A percentile compares a stretch with the other conserved stretches of the same genome.
phyloP scores from a whole-genome alignment of 1,140 invertebrate species.

The Psix sp. region DNA sequence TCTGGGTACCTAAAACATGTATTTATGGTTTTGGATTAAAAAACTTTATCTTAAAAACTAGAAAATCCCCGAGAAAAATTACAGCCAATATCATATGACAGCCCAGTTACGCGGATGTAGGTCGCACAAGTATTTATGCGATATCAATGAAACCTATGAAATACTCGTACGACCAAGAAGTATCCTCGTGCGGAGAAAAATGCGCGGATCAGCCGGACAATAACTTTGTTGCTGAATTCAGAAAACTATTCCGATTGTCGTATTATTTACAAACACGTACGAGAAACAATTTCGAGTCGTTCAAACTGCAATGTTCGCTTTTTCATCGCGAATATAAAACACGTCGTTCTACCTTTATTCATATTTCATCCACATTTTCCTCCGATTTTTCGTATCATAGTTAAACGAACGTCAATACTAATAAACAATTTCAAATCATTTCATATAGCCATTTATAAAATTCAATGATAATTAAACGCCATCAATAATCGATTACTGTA shows the following conservation, averaged over 20 bases:
- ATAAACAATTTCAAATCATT: too few relatives aligned
- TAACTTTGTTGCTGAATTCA: slow-evolving; percentile 30
- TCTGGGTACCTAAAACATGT: too few relatives aligned
- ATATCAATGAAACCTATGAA: slow-evolving; percentile 45
- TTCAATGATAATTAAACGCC: too few relatives aligned
- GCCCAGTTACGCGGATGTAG: slow-evolving; percentile 16
- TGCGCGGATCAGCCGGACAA: slow-evolving; percentile 29
- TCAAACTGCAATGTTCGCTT: slow-evolving; percentile 3
- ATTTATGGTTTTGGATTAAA: too few relatives aligned
- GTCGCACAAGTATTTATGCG: slow-evolving; percentile 36
- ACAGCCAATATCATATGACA: slow-evolving; percentile 19
- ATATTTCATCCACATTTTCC: not conserved
- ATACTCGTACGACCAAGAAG: slow-evolving; percentile 31
- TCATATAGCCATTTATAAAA: too few relatives aligned
- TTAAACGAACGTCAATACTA: too few relatives aligned
- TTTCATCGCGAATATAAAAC: not conserved
- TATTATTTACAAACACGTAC: slow-evolving; percentile 29
- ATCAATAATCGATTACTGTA: too few relatives aligned
- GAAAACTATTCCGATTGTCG: slow-evolving; percentile 15
- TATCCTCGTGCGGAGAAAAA: slow-evolving; percentile 21
- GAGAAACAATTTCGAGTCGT: slow-evolving; percentile 16
- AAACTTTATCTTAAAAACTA: too few relatives aligned
- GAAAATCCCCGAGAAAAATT: slow-evolving; percentile 32
- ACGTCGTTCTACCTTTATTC: not conserved
- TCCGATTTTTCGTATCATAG: too few relatives aligned